phyloP scores from a whole-genome alignment of 2,888 invertebrate species.

The Macrosoma leucophasiata region DNA sequence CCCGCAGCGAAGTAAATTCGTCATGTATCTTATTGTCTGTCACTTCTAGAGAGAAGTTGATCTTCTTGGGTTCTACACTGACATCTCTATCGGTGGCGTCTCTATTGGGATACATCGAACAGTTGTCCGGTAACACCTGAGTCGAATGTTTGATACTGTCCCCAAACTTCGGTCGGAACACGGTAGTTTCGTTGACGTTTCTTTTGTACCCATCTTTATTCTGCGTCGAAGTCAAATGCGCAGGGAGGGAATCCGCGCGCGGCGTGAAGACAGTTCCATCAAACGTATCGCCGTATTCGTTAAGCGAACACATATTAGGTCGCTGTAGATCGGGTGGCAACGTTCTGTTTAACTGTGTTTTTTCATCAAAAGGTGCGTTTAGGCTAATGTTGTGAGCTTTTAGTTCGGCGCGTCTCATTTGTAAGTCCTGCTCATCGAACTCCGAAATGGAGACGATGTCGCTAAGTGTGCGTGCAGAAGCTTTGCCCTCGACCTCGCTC shows the following conservation, averaged over 20 bases:
- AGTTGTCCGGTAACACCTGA: conserved; percentile 59
- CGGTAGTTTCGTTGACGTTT: conserved; percentile 63
- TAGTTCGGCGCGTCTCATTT: conserved; percentile 69
- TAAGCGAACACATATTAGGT: conserved; percentile 56
- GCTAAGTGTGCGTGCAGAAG: conserved; percentile 81
- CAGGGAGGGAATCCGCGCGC: conserved; percentile 57
- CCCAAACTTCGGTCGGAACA: conserved; percentile 44
- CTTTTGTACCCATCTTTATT: conserved; percentile 56
- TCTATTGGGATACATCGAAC: conserved; percentile 68
- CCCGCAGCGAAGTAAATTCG: conserved; percentile 69
- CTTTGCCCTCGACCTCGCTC: conserved; percentile 72
- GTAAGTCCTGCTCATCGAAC: conserved; percentile 79
- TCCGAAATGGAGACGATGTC: conserved; percentile 85
- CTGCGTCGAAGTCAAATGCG: conserved; percentile 59
- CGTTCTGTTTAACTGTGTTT: conserved; percentile 46
- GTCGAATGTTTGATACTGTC: conserved; percentile 40
- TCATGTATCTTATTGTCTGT: conserved; percentile 51
- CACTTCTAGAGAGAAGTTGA: conserved; percentile 59
- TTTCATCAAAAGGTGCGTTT: conserved; percentile 35
- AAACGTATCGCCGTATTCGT: conserved; percentile 50
- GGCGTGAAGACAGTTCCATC: conserved; percentile 47
- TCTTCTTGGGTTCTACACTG: conserved; percentile 63
- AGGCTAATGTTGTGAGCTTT: conserved; percentile 47
- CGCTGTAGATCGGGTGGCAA: conserved; percentile 50
- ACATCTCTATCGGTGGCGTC: conserved; percentile 54